Base-by-base conservation (phyloP, 2,113 vertebrate species). In the Heterocephalus glaber region DNA sequence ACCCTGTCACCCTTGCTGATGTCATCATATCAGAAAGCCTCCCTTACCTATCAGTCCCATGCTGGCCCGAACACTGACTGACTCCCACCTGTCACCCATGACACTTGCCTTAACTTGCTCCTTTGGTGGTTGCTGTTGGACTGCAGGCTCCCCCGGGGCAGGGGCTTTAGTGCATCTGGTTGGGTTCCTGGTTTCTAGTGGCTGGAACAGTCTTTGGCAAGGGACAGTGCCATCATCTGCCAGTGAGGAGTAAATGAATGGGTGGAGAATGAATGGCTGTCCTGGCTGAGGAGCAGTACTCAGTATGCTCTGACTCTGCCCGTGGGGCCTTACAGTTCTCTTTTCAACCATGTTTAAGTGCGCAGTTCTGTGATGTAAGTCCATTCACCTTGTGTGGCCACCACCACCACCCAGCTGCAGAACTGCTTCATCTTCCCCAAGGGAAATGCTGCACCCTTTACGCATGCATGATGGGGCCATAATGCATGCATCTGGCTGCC, bases 61-160 rank as follows among this genome's bases (percentile, higher is more conserved):
- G 56, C 17, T 20, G 56, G 56, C 56, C 54, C 56, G 4, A 17
- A 58, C 13, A 14, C 56, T 58, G 17, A 17, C 56, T 58, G 16
- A 58, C 17, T 58, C 56, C 19, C 56, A 20, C 56, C 16, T 20
- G 17, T 58, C 56, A 58, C 56, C 17, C 54, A 11, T 56, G 16
- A 17, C 56, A 20, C 66, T n/a, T 20, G 14, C 66, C 8, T 1
- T 19, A 6, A 16, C 17, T 5, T 3, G 33, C 35, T 17, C n/a
- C 44, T 38, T 60, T 0, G 19, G 7, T 5, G 28, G 19, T 28
- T 26, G 61, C 3, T 2, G 7, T 8, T 2, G 24, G 70, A 54
- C 61, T 17, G 10, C 24, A 1, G 68, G 12, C 54, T 30, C 61
- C 24, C 0, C 54, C 24, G 1, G 0, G 19, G 70, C 1, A 30